These are phyloP conservation scores for Sminthurides aquaticus DNA, from an alignment of 2,888 invertebrate species.

Conservation along the genomic window DNA sequence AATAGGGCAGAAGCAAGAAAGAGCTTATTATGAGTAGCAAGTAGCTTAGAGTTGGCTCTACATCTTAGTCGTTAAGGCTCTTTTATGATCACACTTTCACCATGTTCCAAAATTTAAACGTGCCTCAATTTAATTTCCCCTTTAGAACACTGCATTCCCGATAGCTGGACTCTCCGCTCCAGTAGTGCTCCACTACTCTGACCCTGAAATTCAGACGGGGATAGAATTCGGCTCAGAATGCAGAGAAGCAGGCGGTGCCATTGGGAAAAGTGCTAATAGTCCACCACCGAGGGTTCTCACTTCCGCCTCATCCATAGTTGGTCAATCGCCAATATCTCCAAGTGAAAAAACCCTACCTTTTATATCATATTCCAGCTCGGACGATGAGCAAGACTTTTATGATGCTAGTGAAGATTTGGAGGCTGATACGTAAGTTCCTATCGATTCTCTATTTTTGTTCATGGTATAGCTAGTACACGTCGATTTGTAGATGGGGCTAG, in stretches of 20 bases:
- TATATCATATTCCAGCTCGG: constrained; percentile 91
- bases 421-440: constrained; percentile 15
- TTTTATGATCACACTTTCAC: too few species aligned
- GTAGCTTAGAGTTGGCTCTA: too few species aligned
- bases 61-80: too few species aligned
- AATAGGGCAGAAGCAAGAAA: too few species aligned
- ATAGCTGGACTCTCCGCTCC: constrained; percentile 36
- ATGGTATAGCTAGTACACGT: too few species aligned
- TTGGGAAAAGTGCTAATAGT: not conserved
- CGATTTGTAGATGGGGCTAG: too few species aligned
- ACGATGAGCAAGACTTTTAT: constrained; percentile 77
- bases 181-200: constrained; percentile 40
- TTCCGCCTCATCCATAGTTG: constrained; percentile 13
- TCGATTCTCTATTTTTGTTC: not conserved
- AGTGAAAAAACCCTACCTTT: constrained; percentile 40
- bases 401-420: constrained; percentile 70
- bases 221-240: constrained; percentile 39
- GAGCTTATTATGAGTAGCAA: too few species aligned
- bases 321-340: constrained; percentile 39
- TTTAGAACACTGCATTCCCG: constrained; percentile 42
- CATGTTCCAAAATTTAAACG: too few species aligned
- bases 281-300: constrained; percentile 9
- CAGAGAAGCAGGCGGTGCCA: constrained; percentile 23
- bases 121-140: constrained; percentile 2
- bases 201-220: constrained; percentile 41